Evolutionary conservation across 1,140 invertebrate genomes (phyloP), one percentile per base, ranked within the genome.

Genomic region (Alviniconcha marisindica): DNA sequence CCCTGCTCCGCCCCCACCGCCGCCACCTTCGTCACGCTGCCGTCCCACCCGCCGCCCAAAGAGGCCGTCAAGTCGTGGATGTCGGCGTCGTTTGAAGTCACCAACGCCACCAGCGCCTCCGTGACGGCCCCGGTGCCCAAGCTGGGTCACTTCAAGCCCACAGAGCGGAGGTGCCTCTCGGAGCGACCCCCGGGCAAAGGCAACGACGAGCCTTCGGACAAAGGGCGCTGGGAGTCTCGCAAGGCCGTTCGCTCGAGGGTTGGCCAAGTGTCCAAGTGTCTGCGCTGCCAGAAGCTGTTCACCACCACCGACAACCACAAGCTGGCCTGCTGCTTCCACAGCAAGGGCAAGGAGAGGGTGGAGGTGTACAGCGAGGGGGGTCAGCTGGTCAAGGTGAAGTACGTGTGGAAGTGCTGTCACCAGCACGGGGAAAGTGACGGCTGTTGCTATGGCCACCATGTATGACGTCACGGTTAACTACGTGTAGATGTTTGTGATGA

Each of bases 261-360:
- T 97, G 91, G 95, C 96, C 96, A 94, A 93, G 94, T 93, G n/a
- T 86, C 89, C 44, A 90, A 94, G 94, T 93, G 89, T 81, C 83
- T 91, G 38, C 78, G 91, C 21, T 92, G 91, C 84, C 89, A 91
- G 83, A 90, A 89, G 83, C 77, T 91, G 42, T 92, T 91, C 84
- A 88, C 85, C 0, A 42, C 87, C 15, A 88, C 88, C 60, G 91
- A 92, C 85, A 92, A 92, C 71, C 91, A 92, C 83, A 91, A 91
- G 73, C 87, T 90, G 81, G 88, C 90, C 1, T 91, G 91, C 83
- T 87, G 86, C 51, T 92, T 87, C 82, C 91, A 92, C 86, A 86
- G 88, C 7, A 88, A 90, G 69, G 87, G 83, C 14, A 90, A 91
- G 81, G 88, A 89, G 60, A 71, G 89, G 60, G 81, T 90, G 56